phyloP scores from a whole-genome alignment of 2,888 invertebrate genomes.

The Lacanobia wlatinum region DNA sequence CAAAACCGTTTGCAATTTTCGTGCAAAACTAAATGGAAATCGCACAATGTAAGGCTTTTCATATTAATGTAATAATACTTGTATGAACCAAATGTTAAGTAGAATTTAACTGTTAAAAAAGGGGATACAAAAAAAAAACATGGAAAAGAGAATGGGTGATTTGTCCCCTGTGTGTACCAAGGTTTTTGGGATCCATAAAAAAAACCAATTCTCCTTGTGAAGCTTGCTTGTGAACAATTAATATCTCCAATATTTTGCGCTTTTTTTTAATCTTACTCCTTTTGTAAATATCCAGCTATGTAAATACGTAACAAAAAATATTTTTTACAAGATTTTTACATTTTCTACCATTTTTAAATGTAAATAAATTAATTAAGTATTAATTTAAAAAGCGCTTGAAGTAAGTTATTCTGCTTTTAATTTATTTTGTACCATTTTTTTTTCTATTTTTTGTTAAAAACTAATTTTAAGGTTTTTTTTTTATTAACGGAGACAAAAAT shows the following conservation, averaged over 20 bases:
- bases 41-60: neutral
- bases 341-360: slow-evolving; percentile 74
- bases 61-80: neutral
- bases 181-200: neutral
- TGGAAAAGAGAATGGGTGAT: too few species aligned
- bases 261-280: slow-evolving; percentile 48
- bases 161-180: too few species aligned
- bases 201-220: neutral
- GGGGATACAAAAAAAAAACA: too few species aligned
- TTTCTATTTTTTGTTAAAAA: slow-evolving; percentile 60
- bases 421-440: slow-evolving; percentile 73
- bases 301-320: slow-evolving; percentile 64
- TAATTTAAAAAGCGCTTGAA: slow-evolving; percentile 72
- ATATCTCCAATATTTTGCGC: slow-evolving; percentile 27
- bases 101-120: neutral
- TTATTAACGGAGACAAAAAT: slow-evolving; percentile 63
- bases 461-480: slow-evolving; percentile 57
- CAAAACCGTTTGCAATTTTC: too few species aligned
- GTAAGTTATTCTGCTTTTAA: slow-evolving; percentile 78
- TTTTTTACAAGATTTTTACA: slow-evolving; percentile 51
- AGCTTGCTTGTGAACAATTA: slow-evolving; percentile 7
- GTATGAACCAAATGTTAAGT: too few species aligned
- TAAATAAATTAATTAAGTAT: slow-evolving; percentile 74
- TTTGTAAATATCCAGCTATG: slow-evolving; percentile 75
- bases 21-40: neutral